Evolutionary conservation across 2,797 vertebrate genomes (phyloP), one percentile per base, ranked within the genome.

Genomic region (Syngnathus rostellatus): DNA sequence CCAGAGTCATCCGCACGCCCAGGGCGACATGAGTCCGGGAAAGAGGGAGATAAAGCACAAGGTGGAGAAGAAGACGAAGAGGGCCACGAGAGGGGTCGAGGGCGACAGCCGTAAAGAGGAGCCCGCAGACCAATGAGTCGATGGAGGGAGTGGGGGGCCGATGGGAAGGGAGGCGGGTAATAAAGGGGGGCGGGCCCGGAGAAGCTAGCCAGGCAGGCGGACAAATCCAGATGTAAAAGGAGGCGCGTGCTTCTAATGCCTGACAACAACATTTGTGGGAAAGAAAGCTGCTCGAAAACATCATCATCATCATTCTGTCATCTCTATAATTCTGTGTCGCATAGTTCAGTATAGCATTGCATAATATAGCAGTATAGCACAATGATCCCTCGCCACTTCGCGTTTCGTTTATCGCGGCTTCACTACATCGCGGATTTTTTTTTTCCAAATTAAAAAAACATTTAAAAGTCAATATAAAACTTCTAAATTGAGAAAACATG

Each of bases 221-320:
- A 76, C 71, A 68, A 65, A 78, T 86, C 88, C 89, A 89, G 87
- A 87, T 86, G 86, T 73, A 81, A 79, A 45, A 83, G 75, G 76
- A 83, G 80, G 86, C 37, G 79, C 40, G 77, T 65, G 71, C 67
- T 50, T 70, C 68, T 53, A 80, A 7, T 53, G 81, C 88, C 58
- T 85, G 88, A 87, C 79, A 80, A 54, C 66, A 60, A 62, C 70
- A 68, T 67, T 45, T 65, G 64, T 37, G 14, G 14, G 25, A 16
- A 38, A 54, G 11, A 17, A 57, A 57, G 6, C 12, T 57, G 31
- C 2, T 57, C 25, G 12, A 63, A 62, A 41, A 45, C 2, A 46
- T 25, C n/a, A 64, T 39, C n/a, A 11, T 25, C 39, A 12, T 21
- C 50, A 21, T 17, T 46, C 45, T 46, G 5, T 7, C 45, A 48